A percentile compares a stretch with the other conserved stretches of the same genome.
phyloP scores from a whole-genome alignment of 2,888 invertebrate species.

The Machimus rusticus region DNA sequence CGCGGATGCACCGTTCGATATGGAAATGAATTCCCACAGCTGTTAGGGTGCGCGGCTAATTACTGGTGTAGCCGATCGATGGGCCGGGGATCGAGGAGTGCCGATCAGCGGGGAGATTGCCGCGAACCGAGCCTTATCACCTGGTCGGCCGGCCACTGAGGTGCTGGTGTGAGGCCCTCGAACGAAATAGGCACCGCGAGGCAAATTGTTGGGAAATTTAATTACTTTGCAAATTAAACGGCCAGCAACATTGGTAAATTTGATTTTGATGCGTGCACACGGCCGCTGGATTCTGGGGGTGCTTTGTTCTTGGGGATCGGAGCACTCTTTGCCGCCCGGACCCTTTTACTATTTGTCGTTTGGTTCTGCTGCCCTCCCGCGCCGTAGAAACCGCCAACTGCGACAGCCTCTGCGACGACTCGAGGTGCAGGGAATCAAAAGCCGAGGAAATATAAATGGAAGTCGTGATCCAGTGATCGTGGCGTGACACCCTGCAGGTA shows the following conservation, averaged over 20 bases:
- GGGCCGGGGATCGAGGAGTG: background rate
- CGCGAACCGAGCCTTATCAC: background rate
- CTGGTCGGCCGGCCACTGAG: background rate
- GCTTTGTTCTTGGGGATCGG: background rate
- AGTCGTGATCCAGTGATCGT: conserved; percentile 33
- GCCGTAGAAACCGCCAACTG: background rate
- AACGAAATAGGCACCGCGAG: background rate
- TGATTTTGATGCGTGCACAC: conserved; percentile 16
- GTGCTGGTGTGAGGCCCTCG: background rate
- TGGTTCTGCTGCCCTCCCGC: background rate
- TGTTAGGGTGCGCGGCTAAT: background rate
- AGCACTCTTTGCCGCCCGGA: background rate
- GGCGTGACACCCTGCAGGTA: conserved; percentile 41
- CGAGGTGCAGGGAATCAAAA: background rate
- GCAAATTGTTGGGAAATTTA: conserved; percentile 22
- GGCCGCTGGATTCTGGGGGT: background rate
- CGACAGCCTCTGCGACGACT: background rate
- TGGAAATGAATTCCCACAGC: conserved; percentile 38
- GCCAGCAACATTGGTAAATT: background rate
- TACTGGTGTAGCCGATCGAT: background rate
- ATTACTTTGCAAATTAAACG: conserved; percentile 20
- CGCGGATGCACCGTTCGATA: conserved; percentile 8
- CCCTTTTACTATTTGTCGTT: background rate
- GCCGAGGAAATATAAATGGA: conserved; percentile 22
- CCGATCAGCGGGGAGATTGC: background rate